phyloP scores from a whole-genome alignment of 2,113 vertebrate genomes.

The Talpa occidentalis region DNA sequence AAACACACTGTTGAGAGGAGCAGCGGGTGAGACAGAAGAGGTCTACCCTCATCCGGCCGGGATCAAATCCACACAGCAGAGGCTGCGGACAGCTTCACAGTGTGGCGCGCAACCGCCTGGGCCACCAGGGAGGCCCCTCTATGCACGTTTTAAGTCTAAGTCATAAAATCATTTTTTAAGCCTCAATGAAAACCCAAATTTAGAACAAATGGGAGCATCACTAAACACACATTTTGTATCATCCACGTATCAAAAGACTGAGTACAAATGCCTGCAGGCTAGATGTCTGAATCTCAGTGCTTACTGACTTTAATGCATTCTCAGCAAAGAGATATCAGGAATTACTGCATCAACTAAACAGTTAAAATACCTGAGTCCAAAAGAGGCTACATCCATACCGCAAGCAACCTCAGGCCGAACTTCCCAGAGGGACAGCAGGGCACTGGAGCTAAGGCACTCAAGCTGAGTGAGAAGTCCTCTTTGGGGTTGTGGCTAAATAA shows the following conservation, averaged over 20 bases:
- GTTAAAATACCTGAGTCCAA: not conserved
- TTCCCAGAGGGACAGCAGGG: no score
- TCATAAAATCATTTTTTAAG: not conserved
- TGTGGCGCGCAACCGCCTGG: no score
- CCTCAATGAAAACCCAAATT: slow-evolving; percentile 13
- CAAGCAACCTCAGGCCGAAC: not conserved
- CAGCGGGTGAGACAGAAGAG: no score
- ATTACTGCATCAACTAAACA: not conserved
- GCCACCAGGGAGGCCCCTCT: no score
- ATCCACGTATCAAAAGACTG: not conserved
- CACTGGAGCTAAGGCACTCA: no score
- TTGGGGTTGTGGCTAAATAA: not conserved
- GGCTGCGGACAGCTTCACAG: no score
- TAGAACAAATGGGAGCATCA: not conserved
- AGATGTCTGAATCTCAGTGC: not conserved
- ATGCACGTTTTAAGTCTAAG: not conserved
- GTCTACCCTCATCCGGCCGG: no score
- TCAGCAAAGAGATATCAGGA: not conserved
- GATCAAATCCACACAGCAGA: no score
- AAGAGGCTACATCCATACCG: accelerated
- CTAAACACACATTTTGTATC: not conserved
- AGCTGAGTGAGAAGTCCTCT: not conserved
- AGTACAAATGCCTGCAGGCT: not conserved
- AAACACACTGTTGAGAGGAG: no score
- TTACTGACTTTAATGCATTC: not conserved